phyloP scores from a whole-genome alignment of 2,113 vertebrate genomes.

The Hydrochoerus hydrochaeris region DNA sequence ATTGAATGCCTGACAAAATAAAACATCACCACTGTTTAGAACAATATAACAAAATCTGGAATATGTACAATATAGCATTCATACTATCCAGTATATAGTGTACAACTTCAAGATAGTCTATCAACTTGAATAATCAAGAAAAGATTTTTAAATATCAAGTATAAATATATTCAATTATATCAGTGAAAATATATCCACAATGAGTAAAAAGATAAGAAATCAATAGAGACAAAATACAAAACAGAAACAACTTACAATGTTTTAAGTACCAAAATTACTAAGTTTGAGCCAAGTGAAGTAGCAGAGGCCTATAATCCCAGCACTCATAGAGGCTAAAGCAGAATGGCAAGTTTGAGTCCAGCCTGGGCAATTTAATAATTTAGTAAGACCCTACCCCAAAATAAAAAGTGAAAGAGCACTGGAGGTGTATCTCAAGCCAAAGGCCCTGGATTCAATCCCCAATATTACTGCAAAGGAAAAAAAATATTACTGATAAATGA shows the following conservation, averaged over 20 bases:
- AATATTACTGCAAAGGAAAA: background rate
- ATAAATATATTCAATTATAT: background rate
- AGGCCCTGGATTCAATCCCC: background rate
- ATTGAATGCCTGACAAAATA: background rate
- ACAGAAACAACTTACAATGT: background rate
- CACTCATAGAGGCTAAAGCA: background rate
- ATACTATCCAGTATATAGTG: background rate
- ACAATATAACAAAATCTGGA: slow-evolving; percentile 55
- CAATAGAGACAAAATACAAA: background rate
- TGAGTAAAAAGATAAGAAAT: background rate
- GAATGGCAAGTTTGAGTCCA: background rate
- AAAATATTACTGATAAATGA: background rate
- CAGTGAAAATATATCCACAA: background rate
- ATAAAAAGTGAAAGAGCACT: background rate
- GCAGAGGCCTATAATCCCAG: background rate
- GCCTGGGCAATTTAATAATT: background rate
- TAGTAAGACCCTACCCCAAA: background rate
- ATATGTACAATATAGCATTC: background rate
- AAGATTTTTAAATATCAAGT: slow-evolving; percentile 26
- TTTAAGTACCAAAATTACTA: too few relatives aligned
- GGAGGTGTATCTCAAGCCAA: background rate
- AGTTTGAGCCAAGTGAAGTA: background rate
- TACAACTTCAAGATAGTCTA: background rate
- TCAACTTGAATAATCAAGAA: background rate
- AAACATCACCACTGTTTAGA: slow-evolving; percentile 32